Conservation (phyloP, 2,888 invertebrate species). For the Unio delphinus region DNA sequence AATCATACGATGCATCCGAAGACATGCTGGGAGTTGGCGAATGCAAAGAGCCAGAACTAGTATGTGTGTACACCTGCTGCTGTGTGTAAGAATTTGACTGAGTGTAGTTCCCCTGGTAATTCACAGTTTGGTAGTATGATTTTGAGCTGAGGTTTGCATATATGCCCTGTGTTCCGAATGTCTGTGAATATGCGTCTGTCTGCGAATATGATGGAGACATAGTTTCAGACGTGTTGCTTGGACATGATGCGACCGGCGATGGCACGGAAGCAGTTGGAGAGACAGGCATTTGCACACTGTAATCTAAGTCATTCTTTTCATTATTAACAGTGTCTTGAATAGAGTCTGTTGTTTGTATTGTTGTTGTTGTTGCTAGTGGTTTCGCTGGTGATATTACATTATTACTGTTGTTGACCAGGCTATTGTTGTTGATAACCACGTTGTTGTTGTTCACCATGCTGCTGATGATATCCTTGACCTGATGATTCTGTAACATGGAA, state of each 20-base stretch:
- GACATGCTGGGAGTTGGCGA: slow-evolving; percentile 47
- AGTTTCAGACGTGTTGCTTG: too few species aligned
- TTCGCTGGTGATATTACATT: slow-evolving; percentile 2
- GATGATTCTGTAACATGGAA: slow-evolving; percentile 25
- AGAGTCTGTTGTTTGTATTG: slow-evolving; percentile 9
- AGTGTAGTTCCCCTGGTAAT: not conserved
- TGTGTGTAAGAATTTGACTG: slow-evolving; percentile 10
- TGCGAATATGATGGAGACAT: not conserved
- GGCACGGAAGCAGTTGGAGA: too few species aligned
- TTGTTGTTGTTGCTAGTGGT: slow-evolving; percentile 14
- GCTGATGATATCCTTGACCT: slow-evolving; percentile 25
- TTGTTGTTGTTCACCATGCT: slow-evolving; percentile 3
- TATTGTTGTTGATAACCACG: not conserved
- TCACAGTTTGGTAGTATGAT: not conserved
- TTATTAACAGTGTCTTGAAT: too few species aligned
- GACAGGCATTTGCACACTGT: too few species aligned
- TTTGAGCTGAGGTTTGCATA: slow-evolving; percentile 3
- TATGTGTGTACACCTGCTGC: slow-evolving; percentile 17
- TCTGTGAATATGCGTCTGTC: slow-evolving; percentile 3
- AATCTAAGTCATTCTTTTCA: too few species aligned
- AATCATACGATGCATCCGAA: slow-evolving; percentile 44
- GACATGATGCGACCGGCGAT: too few species aligned
- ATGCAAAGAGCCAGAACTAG: slow-evolving; percentile 30
- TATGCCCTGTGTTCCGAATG: slow-evolving; percentile 9
- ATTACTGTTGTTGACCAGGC: not conserved